Evolutionary conservation across 1,140 invertebrate genomes (phyloP), one percentile per base, ranked within the genome.

Genomic region (Drosophila hydei): DNA sequence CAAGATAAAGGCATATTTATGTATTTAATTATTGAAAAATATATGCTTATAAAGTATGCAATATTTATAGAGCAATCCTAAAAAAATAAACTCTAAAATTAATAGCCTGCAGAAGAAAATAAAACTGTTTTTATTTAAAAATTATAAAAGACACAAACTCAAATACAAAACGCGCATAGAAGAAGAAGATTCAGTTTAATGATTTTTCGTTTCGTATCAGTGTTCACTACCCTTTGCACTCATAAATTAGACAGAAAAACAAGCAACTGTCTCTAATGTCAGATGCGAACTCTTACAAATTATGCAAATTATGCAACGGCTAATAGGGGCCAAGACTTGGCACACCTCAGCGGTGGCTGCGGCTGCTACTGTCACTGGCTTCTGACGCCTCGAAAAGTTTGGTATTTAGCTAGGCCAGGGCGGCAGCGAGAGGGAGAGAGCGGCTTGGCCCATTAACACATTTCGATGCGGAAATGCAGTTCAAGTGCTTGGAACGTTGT

Each of bases 401-500:
- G 9, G 36, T 8, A 5, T 40, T 38, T 2, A 30, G 23, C 23
- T 9, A 14, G 36, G 4, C 36, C 14, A 30, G 27, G 27, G 8
- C 7, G 27, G 9, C 27, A 30, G 6, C 7, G 27, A 8, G 27
- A 30, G 30, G 12, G 30, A 33, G 7, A 6, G 30, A 23, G n/a
- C 8, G 47, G 36, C 11, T 12, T 51, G 62, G 27, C 51, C 50
- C 56, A 72, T 62, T 56, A 68, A 52, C 70, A 72, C 62, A 67
- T 72, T 68, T 43, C 72, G 59, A 40, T 69, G 59, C 71, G 71
- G 72, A 77, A 77, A 74, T 70, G 54, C 72, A 76, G 75, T 69
- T 85, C 69, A 85, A 85, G 81, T 87, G 81, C 62, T 71, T 74
- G 18, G 51, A 51, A 33, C 54, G 52, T 48, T 77, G 78, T 83